Conservation (phyloP, 2,797 vertebrate genomes). For the Garrulus glandarius region DNA sequence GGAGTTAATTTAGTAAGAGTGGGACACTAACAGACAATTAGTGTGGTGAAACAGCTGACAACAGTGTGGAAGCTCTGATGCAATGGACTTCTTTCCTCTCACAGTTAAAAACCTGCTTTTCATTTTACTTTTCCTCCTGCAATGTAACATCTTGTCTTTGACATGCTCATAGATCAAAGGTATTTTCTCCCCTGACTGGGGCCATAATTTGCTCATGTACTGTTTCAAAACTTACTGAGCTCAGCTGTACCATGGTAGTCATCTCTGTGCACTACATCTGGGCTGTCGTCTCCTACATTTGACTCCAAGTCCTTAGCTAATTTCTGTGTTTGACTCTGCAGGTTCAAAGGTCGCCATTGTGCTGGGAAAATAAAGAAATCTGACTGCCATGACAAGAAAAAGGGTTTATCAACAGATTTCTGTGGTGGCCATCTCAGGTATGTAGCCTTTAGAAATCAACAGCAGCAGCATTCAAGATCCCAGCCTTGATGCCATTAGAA, state of each 20-base stretch:
- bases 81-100: not conserved
- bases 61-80: not conserved
- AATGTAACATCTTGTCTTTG: not conserved
- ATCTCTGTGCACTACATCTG: not conserved
- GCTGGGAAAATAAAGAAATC: not conserved
- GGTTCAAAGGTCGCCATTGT: not conserved
- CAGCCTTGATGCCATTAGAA: not conserved
- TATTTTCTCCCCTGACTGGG: not conserved
- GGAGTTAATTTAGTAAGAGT: not conserved
- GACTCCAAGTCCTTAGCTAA: not conserved
- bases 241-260: not conserved
- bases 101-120: not conserved
- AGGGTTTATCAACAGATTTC: not conserved
- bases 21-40: not conserved
- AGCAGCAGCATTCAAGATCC: not conserved
- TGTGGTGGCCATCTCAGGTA: not conserved
- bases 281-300: not conserved
- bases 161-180: not conserved
- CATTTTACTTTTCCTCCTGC: not conserved
- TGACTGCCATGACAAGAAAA: not conserved
- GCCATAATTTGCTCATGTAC: not conserved
- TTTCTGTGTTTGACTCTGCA: not conserved
- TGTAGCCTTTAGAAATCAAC: not conserved
- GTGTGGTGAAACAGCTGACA: not conserved
- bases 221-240: not conserved